Percentiles rank a stretch among this genome's conserved stretches.
Evolutionary conservation across 2,888 invertebrate species (phyloP).

Genomic region (Cheilosia variabilis): DNA sequence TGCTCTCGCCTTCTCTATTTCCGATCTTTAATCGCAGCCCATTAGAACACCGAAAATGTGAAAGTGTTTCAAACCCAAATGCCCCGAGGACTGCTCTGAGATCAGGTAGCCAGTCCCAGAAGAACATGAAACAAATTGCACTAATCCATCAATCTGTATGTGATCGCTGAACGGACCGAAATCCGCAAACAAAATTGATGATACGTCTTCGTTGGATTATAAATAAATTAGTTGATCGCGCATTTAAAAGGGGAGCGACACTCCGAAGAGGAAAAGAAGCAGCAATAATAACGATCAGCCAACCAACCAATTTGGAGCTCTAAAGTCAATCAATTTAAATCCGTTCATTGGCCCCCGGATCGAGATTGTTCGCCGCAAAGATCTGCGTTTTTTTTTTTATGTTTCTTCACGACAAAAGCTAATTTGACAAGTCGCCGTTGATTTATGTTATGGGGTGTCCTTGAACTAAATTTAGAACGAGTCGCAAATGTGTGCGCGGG

Average conservation of each 20-base stretch:
- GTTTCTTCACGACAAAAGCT: background rate
- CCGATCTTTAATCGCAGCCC: too few relatives aligned
- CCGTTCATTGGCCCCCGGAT: slow-evolving; percentile 47
- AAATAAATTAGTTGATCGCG: slow-evolving; percentile 32
- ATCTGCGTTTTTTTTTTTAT: background rate
- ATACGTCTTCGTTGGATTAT: slow-evolving; percentile 1
- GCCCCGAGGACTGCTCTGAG: too few relatives aligned
- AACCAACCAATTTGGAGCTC: slow-evolving; percentile 9
- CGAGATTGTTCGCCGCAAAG: background rate
- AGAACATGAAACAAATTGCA: too few relatives aligned
- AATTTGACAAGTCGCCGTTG: background rate
- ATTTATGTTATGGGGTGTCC: slow-evolving; percentile 35
- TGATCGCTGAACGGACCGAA: background rate
- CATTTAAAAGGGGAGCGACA: slow-evolving; percentile 24
- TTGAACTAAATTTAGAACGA: slow-evolving; percentile 53
- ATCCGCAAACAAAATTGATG: slow-evolving; percentile 2
- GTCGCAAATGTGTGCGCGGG: background rate
- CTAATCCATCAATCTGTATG: too few relatives aligned
- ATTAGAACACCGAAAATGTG: too few relatives aligned
- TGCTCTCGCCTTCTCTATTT: too few relatives aligned
- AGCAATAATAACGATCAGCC: slow-evolving; percentile 6
- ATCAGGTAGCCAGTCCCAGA: too few relatives aligned
- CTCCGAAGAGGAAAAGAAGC: background rate
- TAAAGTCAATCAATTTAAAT: slow-evolving; percentile 34
- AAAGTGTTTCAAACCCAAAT: too few relatives aligned